phyloP scores from a whole-genome alignment of 2,888 invertebrate species.

The Trachelus stipa region DNA sequence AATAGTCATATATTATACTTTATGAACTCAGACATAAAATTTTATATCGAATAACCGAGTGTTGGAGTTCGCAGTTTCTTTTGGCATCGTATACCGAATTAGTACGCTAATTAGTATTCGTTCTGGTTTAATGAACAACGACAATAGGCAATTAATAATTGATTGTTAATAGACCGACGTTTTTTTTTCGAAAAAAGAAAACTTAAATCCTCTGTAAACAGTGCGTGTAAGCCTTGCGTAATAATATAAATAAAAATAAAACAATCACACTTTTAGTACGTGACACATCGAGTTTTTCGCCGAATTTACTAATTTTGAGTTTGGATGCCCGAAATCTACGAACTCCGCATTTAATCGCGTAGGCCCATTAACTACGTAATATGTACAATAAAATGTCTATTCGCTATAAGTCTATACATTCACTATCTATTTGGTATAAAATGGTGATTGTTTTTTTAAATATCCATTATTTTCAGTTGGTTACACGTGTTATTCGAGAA shows the following conservation, averaged over 20 bases:
- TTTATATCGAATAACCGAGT: slow-evolving; percentile 25
- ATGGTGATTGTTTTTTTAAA: slow-evolving; percentile 53
- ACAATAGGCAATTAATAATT: not conserved
- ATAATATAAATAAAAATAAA: not conserved
- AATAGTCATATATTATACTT: slow-evolving; percentile 30
- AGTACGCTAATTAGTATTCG: not conserved
- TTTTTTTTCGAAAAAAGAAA: not conserved
- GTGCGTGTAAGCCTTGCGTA: not conserved
- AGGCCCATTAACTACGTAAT: slow-evolving; percentile 33
- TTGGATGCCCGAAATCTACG: slow-evolving; percentile 24
- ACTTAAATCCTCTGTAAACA: not conserved
- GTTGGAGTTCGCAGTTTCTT: slow-evolving; percentile 33
- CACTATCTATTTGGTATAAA: slow-evolving; percentile 55
- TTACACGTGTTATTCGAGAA: not conserved
- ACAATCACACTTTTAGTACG: not conserved
- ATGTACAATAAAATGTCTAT: slow-evolving; percentile 50
- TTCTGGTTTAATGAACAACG: not conserved
- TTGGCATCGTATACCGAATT: slow-evolving; percentile 7
- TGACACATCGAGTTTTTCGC: not conserved
- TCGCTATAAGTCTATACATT: slow-evolving; percentile 44
- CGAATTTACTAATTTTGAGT: not conserved
- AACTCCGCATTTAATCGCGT: slow-evolving; percentile 26
- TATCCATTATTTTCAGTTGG: not conserved
- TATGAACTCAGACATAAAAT: slow-evolving; percentile 39
- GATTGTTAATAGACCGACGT: not conserved